A percentile compares a stretch with the other conserved stretches of the same genome.
Conservation (phyloP, 2,888 invertebrate species). For the Cordilura impudica region DNA sequence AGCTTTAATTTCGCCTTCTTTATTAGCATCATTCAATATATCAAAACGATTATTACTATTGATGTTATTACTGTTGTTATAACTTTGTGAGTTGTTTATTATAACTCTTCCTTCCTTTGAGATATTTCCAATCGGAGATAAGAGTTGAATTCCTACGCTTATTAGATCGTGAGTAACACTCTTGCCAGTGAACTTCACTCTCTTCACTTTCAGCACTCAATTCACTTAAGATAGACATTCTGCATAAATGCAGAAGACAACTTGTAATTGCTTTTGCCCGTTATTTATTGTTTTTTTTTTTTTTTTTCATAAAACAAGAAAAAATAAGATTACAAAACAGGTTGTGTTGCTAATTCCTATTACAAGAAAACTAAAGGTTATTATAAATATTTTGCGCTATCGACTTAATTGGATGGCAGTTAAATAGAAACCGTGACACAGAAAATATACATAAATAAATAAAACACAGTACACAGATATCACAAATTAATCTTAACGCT, state of each 20-base stretch:
- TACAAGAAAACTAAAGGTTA: not conserved
- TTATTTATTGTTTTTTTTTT: not conserved
- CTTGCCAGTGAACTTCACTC: slow-evolving; percentile 1
- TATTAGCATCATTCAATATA: not conserved
- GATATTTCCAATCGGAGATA: not conserved
- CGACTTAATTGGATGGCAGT: not conserved
- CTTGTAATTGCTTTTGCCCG: not conserved
- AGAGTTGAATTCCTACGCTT: not conserved
- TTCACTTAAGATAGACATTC: not conserved
- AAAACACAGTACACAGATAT: too few species aligned
- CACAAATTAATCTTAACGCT: too few species aligned
- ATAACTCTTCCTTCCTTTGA: not conserved
- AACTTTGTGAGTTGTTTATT: not conserved
- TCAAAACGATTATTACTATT: not conserved
- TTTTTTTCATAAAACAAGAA: not conserved
- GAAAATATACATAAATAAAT: too few species aligned
- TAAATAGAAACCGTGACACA: slow-evolving; percentile 6
- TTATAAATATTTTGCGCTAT: not conserved
- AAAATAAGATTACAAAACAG: not conserved
- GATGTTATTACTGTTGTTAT: not conserved
- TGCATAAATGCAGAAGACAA: not conserved
- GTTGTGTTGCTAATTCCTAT: not conserved
- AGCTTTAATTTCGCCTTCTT: not conserved
- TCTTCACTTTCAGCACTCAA: not conserved
- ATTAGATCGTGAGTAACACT: too few species aligned